phyloP scores from a whole-genome alignment of 2,113 vertebrate species.

The Leucosticte australis region DNA sequence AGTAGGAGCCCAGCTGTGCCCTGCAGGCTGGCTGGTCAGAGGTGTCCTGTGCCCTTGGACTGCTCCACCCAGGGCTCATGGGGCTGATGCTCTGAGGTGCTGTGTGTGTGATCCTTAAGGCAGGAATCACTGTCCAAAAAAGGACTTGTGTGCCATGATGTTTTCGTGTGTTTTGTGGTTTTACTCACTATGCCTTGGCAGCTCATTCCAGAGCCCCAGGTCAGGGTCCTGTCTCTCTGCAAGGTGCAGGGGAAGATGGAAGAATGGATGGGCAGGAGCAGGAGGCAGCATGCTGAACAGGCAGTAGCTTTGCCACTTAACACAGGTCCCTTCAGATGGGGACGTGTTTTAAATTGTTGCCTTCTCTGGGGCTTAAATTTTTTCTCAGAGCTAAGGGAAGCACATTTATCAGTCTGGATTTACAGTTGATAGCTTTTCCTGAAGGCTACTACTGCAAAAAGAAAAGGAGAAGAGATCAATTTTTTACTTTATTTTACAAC shows the following conservation, averaged over 20 bases:
- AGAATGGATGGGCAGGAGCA: not conserved
- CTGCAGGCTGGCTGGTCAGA: not conserved
- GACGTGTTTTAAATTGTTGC: not conserved
- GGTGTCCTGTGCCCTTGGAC: not conserved
- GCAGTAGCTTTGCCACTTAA: not conserved
- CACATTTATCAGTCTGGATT: not conserved
- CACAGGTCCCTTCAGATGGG: not conserved
- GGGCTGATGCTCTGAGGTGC: not conserved
- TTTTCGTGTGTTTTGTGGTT: not conserved
- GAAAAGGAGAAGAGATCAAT: not conserved
- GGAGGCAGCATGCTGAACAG: not conserved
- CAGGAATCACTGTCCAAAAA: not conserved
- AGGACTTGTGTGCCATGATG: not conserved
- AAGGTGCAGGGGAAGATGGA: not conserved
- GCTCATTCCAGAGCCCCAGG: not conserved
- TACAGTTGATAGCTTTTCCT: not conserved
- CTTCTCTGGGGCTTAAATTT: not conserved
- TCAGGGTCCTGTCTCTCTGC: not conserved
- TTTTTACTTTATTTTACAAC: not conserved
- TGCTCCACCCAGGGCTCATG: not conserved
- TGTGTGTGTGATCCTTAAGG: not conserved
- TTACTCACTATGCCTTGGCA: accelerated
- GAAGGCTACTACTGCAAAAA: not conserved
- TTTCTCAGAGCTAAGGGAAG: not conserved
- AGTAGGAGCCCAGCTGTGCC: not conserved